Evolutionary conservation across 2,888 invertebrate species (phyloP).

Genomic region (Cylloceria caligata): DNA sequence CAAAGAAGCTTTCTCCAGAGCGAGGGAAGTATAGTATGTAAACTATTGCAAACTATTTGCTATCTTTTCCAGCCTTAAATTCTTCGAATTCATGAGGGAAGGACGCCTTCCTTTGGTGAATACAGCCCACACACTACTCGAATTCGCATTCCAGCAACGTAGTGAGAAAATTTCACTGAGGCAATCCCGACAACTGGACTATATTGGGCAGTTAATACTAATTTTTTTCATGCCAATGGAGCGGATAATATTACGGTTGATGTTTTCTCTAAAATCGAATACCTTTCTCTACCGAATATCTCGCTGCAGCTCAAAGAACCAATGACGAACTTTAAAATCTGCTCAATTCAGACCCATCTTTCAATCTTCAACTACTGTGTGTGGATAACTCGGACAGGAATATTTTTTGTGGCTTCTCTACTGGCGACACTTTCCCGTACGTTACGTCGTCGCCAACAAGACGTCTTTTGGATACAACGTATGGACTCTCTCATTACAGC

Average conservation of each 20-base stretch:
- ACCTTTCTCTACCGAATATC: neutral
- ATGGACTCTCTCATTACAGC: slow-evolving; percentile 1
- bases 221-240: slow-evolving; percentile 13
- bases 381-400: neutral
- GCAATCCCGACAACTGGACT: slow-evolving; percentile 66
- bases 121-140: slow-evolving; percentile 50
- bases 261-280: slow-evolving; percentile 19
- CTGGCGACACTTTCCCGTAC: neutral
- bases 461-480: neutral
- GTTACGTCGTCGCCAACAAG: neutral
- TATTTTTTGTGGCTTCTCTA: neutral
- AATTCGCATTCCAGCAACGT: slow-evolving; percentile 41
- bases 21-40: slow-evolving; percentile 72
- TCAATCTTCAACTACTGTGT: neutral
- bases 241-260: neutral
- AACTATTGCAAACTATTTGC: slow-evolving; percentile 66
- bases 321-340: neutral
- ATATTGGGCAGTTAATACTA: slow-evolving; percentile 25
- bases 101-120: slow-evolving; percentile 36
- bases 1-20: slow-evolving; percentile 43
- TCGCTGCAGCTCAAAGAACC: neutral
- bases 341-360: neutral
- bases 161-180: slow-evolving; percentile 65
- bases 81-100: slow-evolving; percentile 51
- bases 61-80: slow-evolving; percentile 45